Conservation (phyloP, 2,797 vertebrate species). For the Lacerta agilis region DNA sequence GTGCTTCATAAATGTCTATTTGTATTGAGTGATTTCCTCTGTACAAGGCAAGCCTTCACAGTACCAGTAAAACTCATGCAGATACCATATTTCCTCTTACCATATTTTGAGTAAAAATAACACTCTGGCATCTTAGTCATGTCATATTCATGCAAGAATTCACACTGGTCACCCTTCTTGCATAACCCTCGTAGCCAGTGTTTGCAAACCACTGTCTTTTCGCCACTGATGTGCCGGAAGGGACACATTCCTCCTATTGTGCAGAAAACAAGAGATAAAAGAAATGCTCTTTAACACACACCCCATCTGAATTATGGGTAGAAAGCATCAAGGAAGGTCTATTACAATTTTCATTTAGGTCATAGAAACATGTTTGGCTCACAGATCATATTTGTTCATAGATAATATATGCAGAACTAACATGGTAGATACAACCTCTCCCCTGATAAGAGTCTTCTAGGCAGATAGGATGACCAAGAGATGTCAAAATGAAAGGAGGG, state of each 20-base stretch:
- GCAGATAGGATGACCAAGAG: background rate
- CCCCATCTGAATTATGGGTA: background rate
- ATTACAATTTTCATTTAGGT: background rate
- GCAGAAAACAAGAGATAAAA: background rate
- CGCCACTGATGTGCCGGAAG: constrained; percentile 96
- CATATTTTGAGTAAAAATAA: constrained; percentile 99
- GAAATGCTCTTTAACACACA: background rate
- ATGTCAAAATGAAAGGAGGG: background rate
- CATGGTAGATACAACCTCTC: background rate
- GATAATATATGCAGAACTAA: background rate
- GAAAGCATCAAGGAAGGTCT: background rate
- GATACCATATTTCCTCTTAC: constrained; percentile 74
- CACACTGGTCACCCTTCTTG: constrained; percentile 99
- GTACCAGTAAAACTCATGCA: background rate
- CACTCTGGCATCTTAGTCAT: constrained; percentile 99
- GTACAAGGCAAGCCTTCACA: background rate
- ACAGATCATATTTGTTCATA: background rate
- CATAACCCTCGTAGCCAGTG: constrained; percentile 98
- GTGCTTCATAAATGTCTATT: background rate
- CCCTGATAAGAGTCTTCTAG: no score
- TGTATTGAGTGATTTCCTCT: background rate
- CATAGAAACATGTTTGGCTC: background rate
- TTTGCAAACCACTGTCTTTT: constrained; percentile 99
- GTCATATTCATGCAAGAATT: constrained; percentile 98
- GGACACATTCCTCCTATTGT: constrained; percentile 95